Conservation (phyloP, 2,797 vertebrate species). For the Iguana delicatissima region DNA sequence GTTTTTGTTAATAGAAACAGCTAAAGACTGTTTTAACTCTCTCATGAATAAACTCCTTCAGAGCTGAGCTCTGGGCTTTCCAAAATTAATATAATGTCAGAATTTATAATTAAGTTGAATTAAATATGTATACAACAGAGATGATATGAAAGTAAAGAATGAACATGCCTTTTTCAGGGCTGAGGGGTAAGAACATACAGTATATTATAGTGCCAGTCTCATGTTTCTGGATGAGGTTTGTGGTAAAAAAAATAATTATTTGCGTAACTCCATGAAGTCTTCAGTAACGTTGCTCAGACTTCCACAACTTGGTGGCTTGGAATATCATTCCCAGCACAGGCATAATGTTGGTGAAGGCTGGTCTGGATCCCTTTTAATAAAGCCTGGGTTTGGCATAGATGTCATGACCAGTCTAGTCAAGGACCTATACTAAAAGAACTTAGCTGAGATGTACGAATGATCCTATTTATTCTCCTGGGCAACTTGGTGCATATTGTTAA, state of each 20-base stretch:
- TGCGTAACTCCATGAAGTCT: not conserved
- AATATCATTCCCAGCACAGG: not conserved
- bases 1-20: not conserved
- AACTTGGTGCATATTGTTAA: not conserved
- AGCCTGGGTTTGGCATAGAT: not conserved
- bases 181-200: not conserved
- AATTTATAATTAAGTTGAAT: slow-evolving; percentile 2
- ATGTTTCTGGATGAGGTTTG: not conserved
- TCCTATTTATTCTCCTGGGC: not conserved
- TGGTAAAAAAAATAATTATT: not conserved
- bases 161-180: not conserved
- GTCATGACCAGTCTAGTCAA: not conserved
- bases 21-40: not conserved
- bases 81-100: not conserved
- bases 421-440: not conserved
- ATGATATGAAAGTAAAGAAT: not conserved
- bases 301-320: not conserved
- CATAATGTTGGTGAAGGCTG: not conserved
- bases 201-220: not conserved
- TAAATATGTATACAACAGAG: not conserved
- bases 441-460: not conserved
- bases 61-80: not conserved
- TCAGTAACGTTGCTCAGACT: not conserved
- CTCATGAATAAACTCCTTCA: not conserved
- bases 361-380: not conserved